These are phyloP conservation scores for Orchestia grillus DNA, from an alignment of 1,140 invertebrate species.

Conservation along the genomic window DNA sequence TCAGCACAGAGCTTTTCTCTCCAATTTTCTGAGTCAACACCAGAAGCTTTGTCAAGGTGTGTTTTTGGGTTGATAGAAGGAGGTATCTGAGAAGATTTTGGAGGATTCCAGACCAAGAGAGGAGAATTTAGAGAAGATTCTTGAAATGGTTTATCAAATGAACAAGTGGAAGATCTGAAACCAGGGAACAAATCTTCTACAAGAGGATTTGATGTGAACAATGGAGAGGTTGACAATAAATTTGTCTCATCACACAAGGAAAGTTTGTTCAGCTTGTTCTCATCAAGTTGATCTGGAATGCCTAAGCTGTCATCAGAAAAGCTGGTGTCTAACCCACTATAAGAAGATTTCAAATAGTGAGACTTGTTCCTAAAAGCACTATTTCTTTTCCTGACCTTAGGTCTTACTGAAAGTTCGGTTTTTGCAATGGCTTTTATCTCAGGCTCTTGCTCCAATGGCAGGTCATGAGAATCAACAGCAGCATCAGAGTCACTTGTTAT, in stretches of 20 bases:
- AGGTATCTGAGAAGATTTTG: background rate
- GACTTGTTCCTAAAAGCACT: background rate
- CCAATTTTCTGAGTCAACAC: background rate
- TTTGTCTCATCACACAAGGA: slow-evolving; percentile 27
- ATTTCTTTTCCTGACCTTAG: background rate
- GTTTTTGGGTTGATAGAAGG: background rate
- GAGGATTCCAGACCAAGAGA: background rate
- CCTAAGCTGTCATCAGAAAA: slow-evolving; percentile 39
- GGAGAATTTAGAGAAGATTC: slow-evolving; percentile 31
- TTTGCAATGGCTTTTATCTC: background rate
- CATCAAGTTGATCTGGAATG: background rate
- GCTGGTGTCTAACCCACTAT: background rate
- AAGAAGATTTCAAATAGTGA: background rate
- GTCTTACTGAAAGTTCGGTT: slow-evolving; percentile 37
- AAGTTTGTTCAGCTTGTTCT: background rate
- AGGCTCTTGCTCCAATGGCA: background rate
- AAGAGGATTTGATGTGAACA: slow-evolving; percentile 44
- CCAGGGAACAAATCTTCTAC: slow-evolving; percentile 14
- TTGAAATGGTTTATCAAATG: background rate
- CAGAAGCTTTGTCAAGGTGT: background rate
- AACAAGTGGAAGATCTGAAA: background rate
- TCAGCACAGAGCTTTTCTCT: background rate
- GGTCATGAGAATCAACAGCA: background rate
- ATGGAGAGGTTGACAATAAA: background rate
- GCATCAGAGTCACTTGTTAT: slow-evolving; percentile 44